Conservation (phyloP, 2,888 invertebrate species). For the Parasteatoda lunata region DNA sequence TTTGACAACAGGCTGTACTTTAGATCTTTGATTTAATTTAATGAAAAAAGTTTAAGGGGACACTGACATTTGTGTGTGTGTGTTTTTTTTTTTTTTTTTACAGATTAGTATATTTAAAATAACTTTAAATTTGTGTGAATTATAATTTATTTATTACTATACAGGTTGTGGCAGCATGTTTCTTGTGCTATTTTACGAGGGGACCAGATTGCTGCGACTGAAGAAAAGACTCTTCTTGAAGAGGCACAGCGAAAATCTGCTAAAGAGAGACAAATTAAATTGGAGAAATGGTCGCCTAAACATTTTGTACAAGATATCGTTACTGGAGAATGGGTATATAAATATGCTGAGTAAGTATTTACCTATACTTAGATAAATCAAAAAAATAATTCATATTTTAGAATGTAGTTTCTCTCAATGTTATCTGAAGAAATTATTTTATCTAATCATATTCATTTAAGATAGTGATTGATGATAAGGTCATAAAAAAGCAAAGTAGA, state of each 20-base stretch:
- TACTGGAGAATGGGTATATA: conserved; percentile 82
- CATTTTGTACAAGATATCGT: conserved; percentile 81
- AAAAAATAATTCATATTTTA: too few species aligned
- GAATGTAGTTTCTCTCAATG: too few species aligned
- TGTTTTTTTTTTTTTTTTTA: not conserved
- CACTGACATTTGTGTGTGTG: not conserved
- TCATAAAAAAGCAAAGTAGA: too few species aligned
- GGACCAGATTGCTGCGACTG: conserved; percentile 91
- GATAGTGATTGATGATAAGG: too few species aligned
- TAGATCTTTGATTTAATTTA: too few species aligned
- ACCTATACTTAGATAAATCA: too few species aligned
- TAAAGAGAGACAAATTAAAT: conserved; percentile 80
- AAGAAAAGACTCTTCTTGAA: conserved; percentile 91
- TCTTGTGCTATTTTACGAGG: conserved; percentile 87
- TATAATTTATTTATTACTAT: not conserved
- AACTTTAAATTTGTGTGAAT: not conserved
- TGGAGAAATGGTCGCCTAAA: conserved; percentile 83
- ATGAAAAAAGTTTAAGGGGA: too few species aligned
- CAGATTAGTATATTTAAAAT: not conserved
- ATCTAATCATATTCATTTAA: too few species aligned
- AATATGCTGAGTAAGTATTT: conserved; percentile 80
- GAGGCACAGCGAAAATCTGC: conserved; percentile 87
- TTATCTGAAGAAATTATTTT: too few species aligned
- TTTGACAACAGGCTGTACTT: too few species aligned
- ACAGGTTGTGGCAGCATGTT: conserved; percentile 86